These are phyloP conservation scores for Sakesphorus luctuosus DNA, from an alignment of 2,113 vertebrate genomes.

Conservation along the genomic window DNA sequence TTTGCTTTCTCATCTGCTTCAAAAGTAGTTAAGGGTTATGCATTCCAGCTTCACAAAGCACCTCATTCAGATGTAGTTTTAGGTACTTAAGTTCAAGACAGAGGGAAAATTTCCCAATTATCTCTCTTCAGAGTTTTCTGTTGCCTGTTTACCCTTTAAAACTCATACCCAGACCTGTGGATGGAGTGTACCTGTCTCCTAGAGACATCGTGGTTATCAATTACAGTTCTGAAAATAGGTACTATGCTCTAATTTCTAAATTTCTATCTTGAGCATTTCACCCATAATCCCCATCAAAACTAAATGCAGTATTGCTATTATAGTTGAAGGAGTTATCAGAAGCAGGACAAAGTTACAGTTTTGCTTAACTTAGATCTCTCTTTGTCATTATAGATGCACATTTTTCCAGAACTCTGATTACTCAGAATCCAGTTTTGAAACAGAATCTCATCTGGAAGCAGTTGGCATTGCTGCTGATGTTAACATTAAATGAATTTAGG, in stretches of 20 bases:
- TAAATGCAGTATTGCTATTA: neutral
- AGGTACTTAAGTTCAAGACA: neutral
- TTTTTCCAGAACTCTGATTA: neutral
- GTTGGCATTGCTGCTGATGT: neutral
- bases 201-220: neutral
- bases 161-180: neutral
- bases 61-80: conserved; percentile 13
- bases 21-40: neutral
- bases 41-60: conserved; percentile 5
- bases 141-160: neutral
- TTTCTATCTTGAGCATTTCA: neutral
- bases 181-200: neutral
- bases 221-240: neutral
- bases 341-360: neutral
- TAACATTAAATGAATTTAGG: neutral
- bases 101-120: neutral
- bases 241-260: neutral
- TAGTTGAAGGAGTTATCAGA: neutral
- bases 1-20: conserved; percentile 7
- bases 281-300: neutral
- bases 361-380: neutral
- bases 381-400: neutral
- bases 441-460: neutral
- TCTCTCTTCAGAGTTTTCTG: neutral
- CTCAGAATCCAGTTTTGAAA: neutral